Evolutionary conservation across 2,888 invertebrate species (phyloP).

Genomic region (Harmothoe impar): DNA sequence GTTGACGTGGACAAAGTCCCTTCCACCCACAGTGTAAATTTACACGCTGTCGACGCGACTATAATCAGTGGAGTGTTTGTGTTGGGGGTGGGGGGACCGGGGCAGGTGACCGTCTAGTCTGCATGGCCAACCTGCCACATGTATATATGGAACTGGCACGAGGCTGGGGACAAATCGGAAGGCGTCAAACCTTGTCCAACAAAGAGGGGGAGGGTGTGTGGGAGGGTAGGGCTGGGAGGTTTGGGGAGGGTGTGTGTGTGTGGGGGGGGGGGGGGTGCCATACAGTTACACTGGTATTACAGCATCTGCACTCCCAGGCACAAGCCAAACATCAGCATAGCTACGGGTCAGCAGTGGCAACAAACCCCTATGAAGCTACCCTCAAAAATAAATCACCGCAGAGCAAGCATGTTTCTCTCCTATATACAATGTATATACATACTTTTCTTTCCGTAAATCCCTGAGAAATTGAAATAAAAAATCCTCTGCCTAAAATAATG

Average conservation of each 20-base stretch:
- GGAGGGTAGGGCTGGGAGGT: neutral
- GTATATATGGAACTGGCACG: neutral
- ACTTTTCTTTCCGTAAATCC: neutral
- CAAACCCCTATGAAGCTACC: neutral
- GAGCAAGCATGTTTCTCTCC: neutral
- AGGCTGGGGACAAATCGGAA: neutral
- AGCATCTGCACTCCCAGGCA: neutral
- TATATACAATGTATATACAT: too few relatives aligned
- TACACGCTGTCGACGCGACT: slow-evolving; percentile 25
- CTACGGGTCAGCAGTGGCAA: neutral
- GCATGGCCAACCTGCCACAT: neutral
- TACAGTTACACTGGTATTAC: slow-evolving; percentile 26
- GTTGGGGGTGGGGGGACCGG: neutral
- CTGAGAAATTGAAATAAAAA: slow-evolving; percentile 18
- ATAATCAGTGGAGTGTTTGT: slow-evolving; percentile 57
- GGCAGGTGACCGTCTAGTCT: slow-evolving; percentile 29
- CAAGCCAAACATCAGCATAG: neutral
- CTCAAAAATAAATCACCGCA: slow-evolving; percentile 29
- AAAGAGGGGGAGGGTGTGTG: slow-evolving; percentile 24
- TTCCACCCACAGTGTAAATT: slow-evolving; percentile 45
- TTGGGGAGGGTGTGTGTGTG: neutral
- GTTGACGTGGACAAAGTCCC: slow-evolving; percentile 41
- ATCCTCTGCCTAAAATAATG: neutral
- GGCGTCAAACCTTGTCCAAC: slow-evolving; percentile 31
- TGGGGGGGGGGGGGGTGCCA: neutral